Conservation (phyloP, 2,797 vertebrate genomes). For the Epinephelus awoara region DNA sequence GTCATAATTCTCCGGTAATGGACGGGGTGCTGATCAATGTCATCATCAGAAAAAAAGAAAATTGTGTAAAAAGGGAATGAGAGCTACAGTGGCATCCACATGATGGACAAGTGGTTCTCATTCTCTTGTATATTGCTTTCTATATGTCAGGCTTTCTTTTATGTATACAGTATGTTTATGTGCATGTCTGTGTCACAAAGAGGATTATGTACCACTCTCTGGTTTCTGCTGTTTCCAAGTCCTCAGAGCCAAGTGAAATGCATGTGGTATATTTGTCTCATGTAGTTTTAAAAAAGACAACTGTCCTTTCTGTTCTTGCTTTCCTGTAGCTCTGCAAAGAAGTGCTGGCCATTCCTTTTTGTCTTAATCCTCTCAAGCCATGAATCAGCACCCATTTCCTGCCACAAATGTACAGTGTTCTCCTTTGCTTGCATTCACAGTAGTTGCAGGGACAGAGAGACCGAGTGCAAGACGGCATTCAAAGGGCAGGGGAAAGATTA, state of each 20-base stretch:
- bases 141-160: neutral
- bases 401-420: slow-evolving; percentile 42
- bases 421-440: slow-evolving; percentile 37
- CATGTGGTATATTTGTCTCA: slow-evolving; percentile 14
- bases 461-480: neutral
- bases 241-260: neutral
- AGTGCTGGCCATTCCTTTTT: slow-evolving; percentile 31
- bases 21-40: slow-evolving; percentile 56
- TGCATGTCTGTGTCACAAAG: slow-evolving; percentile 3
- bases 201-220: slow-evolving; percentile 9
- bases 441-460: slow-evolving; percentile 1
- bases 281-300: slow-evolving; percentile 20
- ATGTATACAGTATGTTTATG: neutral
- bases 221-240: slow-evolving; percentile 11
- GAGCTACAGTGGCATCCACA: slow-evolving; percentile 5
- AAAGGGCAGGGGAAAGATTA: slow-evolving; percentile 19
- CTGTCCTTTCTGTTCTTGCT: slow-evolving; percentile 11
- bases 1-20: slow-evolving; percentile 65
- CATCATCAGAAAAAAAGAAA: slow-evolving; percentile 46
- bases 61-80: slow-evolving; percentile 12
- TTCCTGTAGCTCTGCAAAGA: slow-evolving; percentile 12
- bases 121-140: slow-evolving; percentile 9
- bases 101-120: neutral
- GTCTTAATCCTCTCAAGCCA: slow-evolving; percentile 51
- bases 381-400: slow-evolving; percentile 63